Evolutionary conservation across 2,113 vertebrate genomes (phyloP).

Genomic region (Grus americana): DNA sequence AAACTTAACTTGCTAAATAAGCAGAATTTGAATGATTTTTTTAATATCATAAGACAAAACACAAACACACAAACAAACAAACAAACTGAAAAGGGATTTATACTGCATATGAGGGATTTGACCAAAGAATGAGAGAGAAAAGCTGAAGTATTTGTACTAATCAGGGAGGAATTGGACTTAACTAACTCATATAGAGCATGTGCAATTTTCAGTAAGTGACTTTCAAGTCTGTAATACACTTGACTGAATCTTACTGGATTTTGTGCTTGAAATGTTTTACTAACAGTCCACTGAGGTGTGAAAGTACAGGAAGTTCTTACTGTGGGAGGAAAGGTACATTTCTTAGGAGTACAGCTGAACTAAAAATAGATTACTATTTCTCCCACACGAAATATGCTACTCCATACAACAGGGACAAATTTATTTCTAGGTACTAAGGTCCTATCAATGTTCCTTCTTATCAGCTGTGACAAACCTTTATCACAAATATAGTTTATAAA

Average conservation of each 20-base stretch:
- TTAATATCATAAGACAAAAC: background rate
- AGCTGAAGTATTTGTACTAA: background rate
- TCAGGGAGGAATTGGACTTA: background rate
- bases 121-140: background rate
- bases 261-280: slow-evolving; percentile 44
- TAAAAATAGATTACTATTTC: slow-evolving; percentile 28
- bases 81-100: background rate
- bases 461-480: background rate
- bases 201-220: background rate
- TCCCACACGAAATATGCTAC: background rate
- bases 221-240: background rate
- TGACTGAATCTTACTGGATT: slow-evolving; percentile 3
- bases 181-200: background rate
- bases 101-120: background rate
- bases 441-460: background rate
- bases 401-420: background rate
- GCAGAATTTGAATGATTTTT: background rate
- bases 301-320: slow-evolving; percentile 14
- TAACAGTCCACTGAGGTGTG: slow-evolving; percentile 12
- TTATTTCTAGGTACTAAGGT: background rate
- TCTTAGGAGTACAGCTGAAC: background rate
- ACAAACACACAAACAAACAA: background rate
- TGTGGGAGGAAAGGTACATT: background rate
- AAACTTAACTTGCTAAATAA: background rate
- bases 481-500: background rate